Evolutionary conservation across 2,888 invertebrate genomes (phyloP).

Genomic region (Acleris cristana): DNA sequence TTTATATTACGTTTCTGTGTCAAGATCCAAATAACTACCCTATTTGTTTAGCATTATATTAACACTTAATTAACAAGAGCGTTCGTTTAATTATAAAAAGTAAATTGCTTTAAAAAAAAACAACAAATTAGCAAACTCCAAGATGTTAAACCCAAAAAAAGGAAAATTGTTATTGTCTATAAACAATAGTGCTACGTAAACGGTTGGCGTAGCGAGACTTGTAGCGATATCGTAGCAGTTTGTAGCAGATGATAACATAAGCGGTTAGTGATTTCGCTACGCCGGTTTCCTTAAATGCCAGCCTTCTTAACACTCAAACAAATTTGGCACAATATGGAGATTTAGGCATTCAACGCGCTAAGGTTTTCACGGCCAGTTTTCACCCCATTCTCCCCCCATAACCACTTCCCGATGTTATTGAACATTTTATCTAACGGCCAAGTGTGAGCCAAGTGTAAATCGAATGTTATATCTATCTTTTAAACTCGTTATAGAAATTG

Average conservation of each 20-base stretch:
- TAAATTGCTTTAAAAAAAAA: too few species aligned
- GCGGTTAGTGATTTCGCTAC: conserved; percentile 58
- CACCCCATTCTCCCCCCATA: conserved; percentile 66
- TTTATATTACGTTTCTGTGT: conserved; percentile 28
- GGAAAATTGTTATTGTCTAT: neutral
- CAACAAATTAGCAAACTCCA: too few species aligned
- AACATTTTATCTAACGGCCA: conserved; percentile 64
- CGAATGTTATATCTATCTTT: conserved; percentile 49
- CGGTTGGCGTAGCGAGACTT: conserved; percentile 7
- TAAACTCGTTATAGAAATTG: conserved; percentile 4
- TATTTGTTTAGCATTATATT: conserved; percentile 4
- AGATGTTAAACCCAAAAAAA: too few species aligned
- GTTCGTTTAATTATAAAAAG: too few species aligned
- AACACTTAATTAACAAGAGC: neutral
- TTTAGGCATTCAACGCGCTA: too few species aligned
- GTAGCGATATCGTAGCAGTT: conserved; percentile 37
- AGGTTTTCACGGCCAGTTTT: conserved; percentile 61
- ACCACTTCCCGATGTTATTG: conserved; percentile 62
- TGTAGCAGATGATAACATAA: conserved; percentile 61
- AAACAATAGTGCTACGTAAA: neutral
- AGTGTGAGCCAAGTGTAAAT: conserved; percentile 52
- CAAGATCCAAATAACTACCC: conserved; percentile 3
- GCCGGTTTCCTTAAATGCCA: conserved; percentile 45
- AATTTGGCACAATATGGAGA: too few species aligned
- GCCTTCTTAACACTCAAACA: too few species aligned